phyloP scores from a whole-genome alignment of 2,797 vertebrate genomes.

The Iguana delicatissima region DNA sequence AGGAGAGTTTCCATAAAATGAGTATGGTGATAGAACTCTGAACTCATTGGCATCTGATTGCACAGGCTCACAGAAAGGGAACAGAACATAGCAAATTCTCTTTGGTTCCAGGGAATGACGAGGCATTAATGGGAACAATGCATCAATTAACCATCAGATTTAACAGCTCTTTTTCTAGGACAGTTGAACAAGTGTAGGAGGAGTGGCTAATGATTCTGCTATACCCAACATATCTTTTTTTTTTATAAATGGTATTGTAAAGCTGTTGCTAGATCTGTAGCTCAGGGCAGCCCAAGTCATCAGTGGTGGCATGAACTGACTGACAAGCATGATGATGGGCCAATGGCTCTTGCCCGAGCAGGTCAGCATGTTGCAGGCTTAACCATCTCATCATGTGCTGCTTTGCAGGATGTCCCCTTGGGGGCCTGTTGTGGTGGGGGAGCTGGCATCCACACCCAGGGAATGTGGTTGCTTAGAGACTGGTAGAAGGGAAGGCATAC shows the following conservation, averaged over 20 bases:
- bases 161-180: background rate
- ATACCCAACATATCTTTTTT: background rate
- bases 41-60: background rate
- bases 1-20: background rate
- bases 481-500: background rate
- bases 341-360: background rate
- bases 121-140: background rate
- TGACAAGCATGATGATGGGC: too few species aligned
- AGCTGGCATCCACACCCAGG: background rate
- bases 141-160: background rate
- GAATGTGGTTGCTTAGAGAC: conserved; percentile 22
- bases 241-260: background rate
- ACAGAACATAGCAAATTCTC: background rate
- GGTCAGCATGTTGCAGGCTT: background rate
- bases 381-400: background rate
- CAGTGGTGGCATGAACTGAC: background rate
- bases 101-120: background rate
- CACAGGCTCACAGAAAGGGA: background rate
- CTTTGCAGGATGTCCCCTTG: background rate
- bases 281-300: too few species aligned
- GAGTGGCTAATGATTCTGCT: too few species aligned
- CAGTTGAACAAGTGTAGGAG: background rate
- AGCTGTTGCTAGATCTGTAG: background rate
- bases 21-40: background rate
- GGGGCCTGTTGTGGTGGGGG: background rate